Conservation (phyloP, 2,888 invertebrate species). For the Conomelus anceps region DNA sequence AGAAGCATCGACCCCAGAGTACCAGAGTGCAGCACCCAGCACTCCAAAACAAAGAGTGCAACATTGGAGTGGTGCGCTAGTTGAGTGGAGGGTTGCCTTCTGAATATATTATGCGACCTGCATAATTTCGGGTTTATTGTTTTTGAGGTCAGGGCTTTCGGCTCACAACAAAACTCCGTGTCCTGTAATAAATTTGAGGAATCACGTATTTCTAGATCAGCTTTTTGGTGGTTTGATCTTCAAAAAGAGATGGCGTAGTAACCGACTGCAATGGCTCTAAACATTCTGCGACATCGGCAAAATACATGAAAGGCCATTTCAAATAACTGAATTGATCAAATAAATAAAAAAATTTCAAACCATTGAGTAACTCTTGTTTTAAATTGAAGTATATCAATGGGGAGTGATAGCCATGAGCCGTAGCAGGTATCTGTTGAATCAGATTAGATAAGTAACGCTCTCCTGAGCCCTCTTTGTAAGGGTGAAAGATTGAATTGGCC, state of each 20-base stretch:
- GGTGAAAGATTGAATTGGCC: no score
- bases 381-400: no score
- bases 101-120: neutral
- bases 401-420: no score
- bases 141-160: neutral
- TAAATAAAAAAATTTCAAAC: no score
- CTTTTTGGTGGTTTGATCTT: neutral
- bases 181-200: neutral
- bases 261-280: no score
- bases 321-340: neutral
- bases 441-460: no score
- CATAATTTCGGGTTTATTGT: neutral
- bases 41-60: neutral
- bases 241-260: neutral
- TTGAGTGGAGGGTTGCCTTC: neutral
- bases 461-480: no score
- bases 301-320: neutral
- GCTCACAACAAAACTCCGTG: neutral
- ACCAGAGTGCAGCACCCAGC: no score
- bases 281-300: neutral
- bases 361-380: no score
- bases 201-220: neutral
- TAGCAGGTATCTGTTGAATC: no score
- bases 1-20: no score
- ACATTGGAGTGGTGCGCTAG: neutral